Percentiles rank a stretch among this genome's conserved stretches.
These are phyloP conservation scores for Felis catus DNA, from an alignment of 2,113 vertebrate genomes.

Conservation along the genomic window DNA sequence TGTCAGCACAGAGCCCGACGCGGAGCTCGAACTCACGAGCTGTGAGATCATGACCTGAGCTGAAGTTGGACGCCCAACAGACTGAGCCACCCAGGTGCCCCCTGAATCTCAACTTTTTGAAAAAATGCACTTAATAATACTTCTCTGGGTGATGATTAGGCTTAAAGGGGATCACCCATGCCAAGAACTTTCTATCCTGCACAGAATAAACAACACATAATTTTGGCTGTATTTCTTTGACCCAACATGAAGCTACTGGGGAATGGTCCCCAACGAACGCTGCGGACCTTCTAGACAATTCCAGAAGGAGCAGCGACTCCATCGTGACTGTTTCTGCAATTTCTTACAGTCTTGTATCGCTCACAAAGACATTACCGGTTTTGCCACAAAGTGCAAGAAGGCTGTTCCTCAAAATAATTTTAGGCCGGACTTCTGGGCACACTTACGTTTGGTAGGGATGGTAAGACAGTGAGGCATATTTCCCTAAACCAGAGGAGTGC, in stretches of 20 bases:
- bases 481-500: not conserved
- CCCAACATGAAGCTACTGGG: not conserved
- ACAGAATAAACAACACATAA: not conserved
- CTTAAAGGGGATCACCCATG: not conserved
- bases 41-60: too few species aligned
- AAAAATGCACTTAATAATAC: not conserved
- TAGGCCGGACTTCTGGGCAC: not conserved
- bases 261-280: not conserved
- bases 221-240: not conserved
- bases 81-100: too few species aligned
- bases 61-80: too few species aligned
- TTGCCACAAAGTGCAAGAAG: conserved; percentile 17
- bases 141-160: not conserved
- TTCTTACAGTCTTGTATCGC: not conserved
- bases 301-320: not conserved
- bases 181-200: not conserved
- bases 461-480: not conserved
- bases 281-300: not conserved
- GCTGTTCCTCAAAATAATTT: not conserved
- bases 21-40: too few species aligned
- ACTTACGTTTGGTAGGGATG: not conserved
- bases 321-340: not conserved
- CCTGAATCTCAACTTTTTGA: not conserved
- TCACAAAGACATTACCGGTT: conserved; percentile 13
- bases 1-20: too few species aligned